A percentile compares a stretch with the other conserved stretches of the same genome.
Conservation (phyloP, 2,888 invertebrate species). For the Ichneumoninae sp. region DNA sequence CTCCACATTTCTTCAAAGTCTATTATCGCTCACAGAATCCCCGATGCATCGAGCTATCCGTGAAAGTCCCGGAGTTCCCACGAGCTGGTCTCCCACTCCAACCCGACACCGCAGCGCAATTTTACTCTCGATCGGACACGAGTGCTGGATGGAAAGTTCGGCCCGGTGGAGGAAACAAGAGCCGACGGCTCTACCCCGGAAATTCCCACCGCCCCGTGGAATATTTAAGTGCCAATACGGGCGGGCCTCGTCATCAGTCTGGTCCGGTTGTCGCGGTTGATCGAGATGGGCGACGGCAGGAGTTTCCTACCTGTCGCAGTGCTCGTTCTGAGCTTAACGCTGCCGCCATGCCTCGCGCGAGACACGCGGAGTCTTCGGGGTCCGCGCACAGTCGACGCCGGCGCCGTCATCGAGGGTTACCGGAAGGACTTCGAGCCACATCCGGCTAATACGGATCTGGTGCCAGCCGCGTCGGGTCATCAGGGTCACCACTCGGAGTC, state of each 20-base stretch:
- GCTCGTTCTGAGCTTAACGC: constrained; percentile 59
- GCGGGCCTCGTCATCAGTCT: constrained; percentile 74
- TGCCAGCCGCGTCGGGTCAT: constrained; percentile 60
- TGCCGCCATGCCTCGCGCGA: constrained; percentile 70
- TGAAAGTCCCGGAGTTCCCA: constrained; percentile 54
- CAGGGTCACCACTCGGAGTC: constrained; percentile 80
- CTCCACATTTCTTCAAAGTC: not conserved
- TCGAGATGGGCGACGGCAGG: constrained; percentile 72
- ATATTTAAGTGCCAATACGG: constrained; percentile 79
- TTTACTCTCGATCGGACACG: constrained; percentile 47
- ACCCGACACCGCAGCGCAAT: constrained; percentile 26
- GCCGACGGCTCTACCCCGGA: constrained; percentile 41
- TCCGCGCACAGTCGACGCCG: not conserved
- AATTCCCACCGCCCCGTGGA: constrained; percentile 43
- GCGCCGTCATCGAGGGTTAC: not conserved
- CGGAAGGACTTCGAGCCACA: not conserved
- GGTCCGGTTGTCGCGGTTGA: constrained; percentile 71
- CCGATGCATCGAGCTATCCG: constrained; percentile 45
- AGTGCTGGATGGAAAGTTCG: constrained; percentile 58
- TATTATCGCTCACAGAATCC: constrained; percentile 28
- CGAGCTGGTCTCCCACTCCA: constrained; percentile 16
- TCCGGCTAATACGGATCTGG: constrained; percentile 53
- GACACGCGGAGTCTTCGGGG: constrained; percentile 62
- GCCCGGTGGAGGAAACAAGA: constrained; percentile 32
- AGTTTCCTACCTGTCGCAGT: constrained; percentile 58